phyloP scores from a whole-genome alignment of 2,113 vertebrate species.

The Grantiella picta region DNA sequence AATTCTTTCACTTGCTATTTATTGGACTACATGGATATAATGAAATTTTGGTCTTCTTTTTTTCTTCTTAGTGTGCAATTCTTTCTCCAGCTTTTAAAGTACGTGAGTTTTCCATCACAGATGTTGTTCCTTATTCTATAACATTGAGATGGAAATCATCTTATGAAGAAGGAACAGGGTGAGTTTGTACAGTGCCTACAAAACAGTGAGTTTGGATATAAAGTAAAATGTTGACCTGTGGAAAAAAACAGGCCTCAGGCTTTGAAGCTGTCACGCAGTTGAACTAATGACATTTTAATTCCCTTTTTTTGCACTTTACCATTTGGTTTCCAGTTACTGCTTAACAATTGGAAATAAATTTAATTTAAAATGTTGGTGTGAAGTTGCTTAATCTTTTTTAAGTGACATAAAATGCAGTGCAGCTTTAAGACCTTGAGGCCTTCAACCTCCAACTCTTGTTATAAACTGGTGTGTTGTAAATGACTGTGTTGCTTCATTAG shows the following conservation, averaged over 20 bases:
- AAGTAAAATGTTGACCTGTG: background rate
- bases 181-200: slow-evolving; percentile 18
- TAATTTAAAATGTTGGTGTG: background rate
- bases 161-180: slow-evolving; percentile 90
- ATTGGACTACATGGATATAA: background rate
- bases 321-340: background rate
- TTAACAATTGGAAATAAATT: background rate
- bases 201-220: background rate
- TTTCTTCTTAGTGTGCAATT: slow-evolving; percentile 87
- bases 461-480: background rate
- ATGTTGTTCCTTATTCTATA: slow-evolving; percentile 91
- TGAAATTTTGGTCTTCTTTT: slow-evolving; percentile 20
- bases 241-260: background rate
- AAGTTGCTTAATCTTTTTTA: background rate
- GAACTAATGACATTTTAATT: background rate
- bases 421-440: background rate
- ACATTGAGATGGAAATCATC: slow-evolving; percentile 91
- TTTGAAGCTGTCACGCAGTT: background rate
- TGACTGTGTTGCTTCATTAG: background rate
- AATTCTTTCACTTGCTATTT: background rate
- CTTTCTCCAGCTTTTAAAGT: slow-evolving; percentile 96
- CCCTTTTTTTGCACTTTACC: background rate
- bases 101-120: slow-evolving; percentile 94
- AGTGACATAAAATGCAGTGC: background rate
- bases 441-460: background rate